phyloP scores from a whole-genome alignment of 2,797 vertebrate species.

The Lophius americanus region DNA sequence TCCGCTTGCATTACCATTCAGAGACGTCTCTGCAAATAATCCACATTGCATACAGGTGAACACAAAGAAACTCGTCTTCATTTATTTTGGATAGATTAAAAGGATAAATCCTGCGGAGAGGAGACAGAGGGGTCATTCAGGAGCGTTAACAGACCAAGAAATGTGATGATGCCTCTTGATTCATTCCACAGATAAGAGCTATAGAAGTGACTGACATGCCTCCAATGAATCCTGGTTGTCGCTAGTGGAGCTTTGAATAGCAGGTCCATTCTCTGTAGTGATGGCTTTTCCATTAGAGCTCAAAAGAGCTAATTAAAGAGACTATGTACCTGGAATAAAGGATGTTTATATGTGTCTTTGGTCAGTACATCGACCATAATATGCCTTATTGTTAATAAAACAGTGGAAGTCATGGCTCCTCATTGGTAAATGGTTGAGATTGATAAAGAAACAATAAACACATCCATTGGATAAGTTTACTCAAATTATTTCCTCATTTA shows the following conservation, averaged over 20 bases:
- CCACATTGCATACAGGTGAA: constrained; percentile 36
- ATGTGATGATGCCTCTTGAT: constrained; percentile 70
- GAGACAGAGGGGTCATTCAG: constrained; percentile 27
- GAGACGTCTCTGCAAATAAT: constrained; percentile 25
- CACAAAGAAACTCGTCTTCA: constrained; percentile 20
- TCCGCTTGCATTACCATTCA: constrained; percentile 23
- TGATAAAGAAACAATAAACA: constrained; percentile 61
- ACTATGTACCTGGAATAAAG: constrained; percentile 6
- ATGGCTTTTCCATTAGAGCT: constrained; percentile 52
- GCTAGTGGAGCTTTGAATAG: constrained; percentile 65
- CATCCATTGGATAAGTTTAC: constrained; percentile 25
- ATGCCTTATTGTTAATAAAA: constrained; percentile 7
- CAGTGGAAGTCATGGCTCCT: constrained; percentile 17
- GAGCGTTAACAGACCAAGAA: constrained; percentile 50
- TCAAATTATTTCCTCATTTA: constrained; percentile 58
- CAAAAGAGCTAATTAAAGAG: constrained; percentile 62
- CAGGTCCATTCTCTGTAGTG: constrained; percentile 56
- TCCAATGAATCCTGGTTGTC: constrained; percentile 45
- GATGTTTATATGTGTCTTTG: constrained; percentile 15
- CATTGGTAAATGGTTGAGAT: constrained; percentile 43
- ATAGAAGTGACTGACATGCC: constrained; percentile 35
- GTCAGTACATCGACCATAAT: not conserved
- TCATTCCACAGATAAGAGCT: constrained; percentile 58
- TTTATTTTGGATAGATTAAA: constrained; percentile 51
- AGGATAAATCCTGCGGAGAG: constrained; percentile 41